Base-by-base conservation (phyloP, 2,797 vertebrate species). In the Cirrhinus molitorella region DNA sequence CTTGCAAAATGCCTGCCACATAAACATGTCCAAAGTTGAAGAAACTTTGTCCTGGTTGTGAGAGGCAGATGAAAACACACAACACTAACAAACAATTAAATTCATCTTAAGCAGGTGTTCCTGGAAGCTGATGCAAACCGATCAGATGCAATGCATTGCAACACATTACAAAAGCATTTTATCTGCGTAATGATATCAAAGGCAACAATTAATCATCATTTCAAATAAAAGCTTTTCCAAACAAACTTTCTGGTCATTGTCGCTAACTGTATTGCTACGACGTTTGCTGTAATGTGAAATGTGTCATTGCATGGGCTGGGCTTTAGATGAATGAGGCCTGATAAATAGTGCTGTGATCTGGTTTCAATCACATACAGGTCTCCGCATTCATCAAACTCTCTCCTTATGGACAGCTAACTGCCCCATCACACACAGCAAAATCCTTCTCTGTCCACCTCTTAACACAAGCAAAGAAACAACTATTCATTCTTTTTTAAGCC, bases 401-500 rank as follows among this genome's bases (percentile, higher is more conserved):
- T 80, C n/a, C 17, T 28, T 31, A 23, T 70, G 84, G 43, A 82
- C 63, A 63, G 34, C 77, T 77, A 63, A 82, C 73, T 90, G 89
- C 75, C 77, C 76, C 86, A 81, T 81, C 77, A 81, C 72, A 86
- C 57, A 43, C 31, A 72, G 81, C 67, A 80, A 91, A 90, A 88
- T 91, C 92, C 77, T 77, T 91, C 76, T 83, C 89, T 86, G 91
- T 92, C 91, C 90, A 90, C 89, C 80, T 92, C 90, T 90, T 90
- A 90, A 88, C 89, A 80, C 88, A 23, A 84, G 79, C 83, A 77
- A 84, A 82, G 92, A 89, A 93, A 88, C 85, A 94, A 92, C 88
- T 91, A 92, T 94, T 94, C 93, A 93, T 94, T 94, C 91, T 90
- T 89, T 92, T 92, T 93, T 93, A 94, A 95, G 92, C 92, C 91